Evolutionary conservation across 2,888 invertebrate species (phyloP).

Genomic region (Parascotia fuliginaria): DNA sequence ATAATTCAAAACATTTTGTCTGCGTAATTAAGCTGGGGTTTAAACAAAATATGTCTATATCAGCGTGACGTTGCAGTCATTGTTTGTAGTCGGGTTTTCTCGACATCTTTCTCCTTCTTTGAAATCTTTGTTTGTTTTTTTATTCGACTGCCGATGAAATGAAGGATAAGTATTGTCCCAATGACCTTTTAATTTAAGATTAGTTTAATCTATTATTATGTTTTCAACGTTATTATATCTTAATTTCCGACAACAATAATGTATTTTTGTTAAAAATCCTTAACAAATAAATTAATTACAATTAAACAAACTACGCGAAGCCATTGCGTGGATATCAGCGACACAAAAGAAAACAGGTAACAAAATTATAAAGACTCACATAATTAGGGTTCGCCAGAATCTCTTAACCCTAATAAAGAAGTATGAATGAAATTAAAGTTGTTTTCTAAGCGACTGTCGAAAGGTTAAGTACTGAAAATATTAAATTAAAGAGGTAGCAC

Average conservation of each 20-base stretch:
- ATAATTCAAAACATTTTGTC: slow-evolving; percentile 18
- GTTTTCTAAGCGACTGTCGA: slow-evolving; percentile 26
- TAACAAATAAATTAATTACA: no score
- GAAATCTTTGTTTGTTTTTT: no score
- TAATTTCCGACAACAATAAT: no score
- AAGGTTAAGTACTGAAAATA: slow-evolving; percentile 26
- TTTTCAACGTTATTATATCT: no score
- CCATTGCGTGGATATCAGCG: no score
- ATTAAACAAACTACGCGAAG: no score
- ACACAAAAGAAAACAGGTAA: slow-evolving; percentile 1
- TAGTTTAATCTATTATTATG: no score
- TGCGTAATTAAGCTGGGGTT: slow-evolving; percentile 1
- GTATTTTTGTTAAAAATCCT: no score
- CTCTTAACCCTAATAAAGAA: slow-evolving; percentile 7
- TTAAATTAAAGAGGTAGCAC: slow-evolving; percentile 43
- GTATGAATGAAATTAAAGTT: slow-evolving; percentile 33
- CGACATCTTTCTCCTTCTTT: no score
- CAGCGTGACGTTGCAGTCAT: not conserved
- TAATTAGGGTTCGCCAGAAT: not conserved
- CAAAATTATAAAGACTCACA: not conserved
- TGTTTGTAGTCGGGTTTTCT: not conserved
- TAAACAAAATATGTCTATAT: not conserved
- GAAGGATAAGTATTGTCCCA: no score
- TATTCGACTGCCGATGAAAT: no score
- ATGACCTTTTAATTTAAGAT: no score